Base-by-base conservation (phyloP, 2,113 vertebrate species). In the Malurus alboscapulatus region DNA sequence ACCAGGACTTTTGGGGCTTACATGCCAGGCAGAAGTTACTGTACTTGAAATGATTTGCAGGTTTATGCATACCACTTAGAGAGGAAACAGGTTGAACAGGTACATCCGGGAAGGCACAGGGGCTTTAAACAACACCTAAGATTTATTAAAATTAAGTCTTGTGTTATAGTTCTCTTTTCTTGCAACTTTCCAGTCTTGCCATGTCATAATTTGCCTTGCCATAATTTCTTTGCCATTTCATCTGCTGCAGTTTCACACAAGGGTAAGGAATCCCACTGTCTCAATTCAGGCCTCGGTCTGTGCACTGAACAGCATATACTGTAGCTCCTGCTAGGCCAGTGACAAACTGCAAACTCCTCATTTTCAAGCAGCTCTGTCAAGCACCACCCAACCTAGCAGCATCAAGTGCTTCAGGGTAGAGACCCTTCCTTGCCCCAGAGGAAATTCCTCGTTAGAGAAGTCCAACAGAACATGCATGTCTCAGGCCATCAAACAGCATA, bases 1-100 rank as follows among this genome's bases (percentile, higher is more conserved):
- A 63, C 29, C 44, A 81, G 47, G 30, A 51, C 29, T 45, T 22
- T 2, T 4, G 34, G 51, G 30, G 14, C 53, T 88, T 53, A 17
- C 16, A 18, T 13, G 36, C 14, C 36, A 82, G 53, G 69, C 34
- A 68, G 36, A 65, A n/a, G 66, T 47, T 81, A 62, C 51, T 44
- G 25, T 14, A 32, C 68, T 51, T 32, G 48, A 74, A 67, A 47
- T 4, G 3, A 71, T 61, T 67, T 89, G 61, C 66, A 89, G 38
- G 77, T 47, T 48, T 42, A 7, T 50, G 22, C 48, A 29, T 21
- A 17, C 58, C 61, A 38, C 32, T 61, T 62, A 4, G 8, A 53
- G 51, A 88, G 20, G 63, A 92, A 92, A 87, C 93, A 87, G 81
- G 87, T 51, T 87, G 61, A 92, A 78, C 87, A 57, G 62, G 81